A percentile compares a stretch with the other conserved stretches of the same genome.
These are phyloP conservation scores for Bombus sibiricus DNA, from an alignment of 1,140 invertebrate species.

Conservation along the genomic window DNA sequence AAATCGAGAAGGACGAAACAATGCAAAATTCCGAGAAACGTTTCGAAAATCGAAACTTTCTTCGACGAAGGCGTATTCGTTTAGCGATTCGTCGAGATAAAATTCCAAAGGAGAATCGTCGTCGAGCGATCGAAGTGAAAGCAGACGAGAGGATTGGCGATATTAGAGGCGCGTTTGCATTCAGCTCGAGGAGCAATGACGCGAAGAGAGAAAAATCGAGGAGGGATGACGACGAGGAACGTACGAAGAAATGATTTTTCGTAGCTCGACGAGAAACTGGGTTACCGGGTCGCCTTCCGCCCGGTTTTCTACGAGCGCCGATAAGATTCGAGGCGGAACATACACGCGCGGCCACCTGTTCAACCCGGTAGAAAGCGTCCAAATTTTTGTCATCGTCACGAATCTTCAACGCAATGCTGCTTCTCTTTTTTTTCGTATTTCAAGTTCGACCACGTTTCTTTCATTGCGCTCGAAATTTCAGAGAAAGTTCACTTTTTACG, in stretches of 20 bases:
- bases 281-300: constrained; percentile 67
- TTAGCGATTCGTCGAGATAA: constrained; percentile 8
- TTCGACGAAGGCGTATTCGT: background rate
- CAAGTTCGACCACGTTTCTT: too few species aligned
- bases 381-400: constrained; percentile 68
- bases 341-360: constrained; percentile 68
- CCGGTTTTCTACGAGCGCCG: constrained; percentile 72
- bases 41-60: constrained; percentile 41
- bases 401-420: background rate
- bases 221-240: constrained; percentile 2
- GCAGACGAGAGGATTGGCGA: constrained; percentile 42
- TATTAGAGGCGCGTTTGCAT: constrained; percentile 41
- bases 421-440: background rate
- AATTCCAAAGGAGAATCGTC: background rate
- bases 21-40: background rate
- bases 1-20: too few species aligned
- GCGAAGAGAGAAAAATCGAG: constrained; percentile 46
- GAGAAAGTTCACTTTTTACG: background rate
- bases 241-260: constrained; percentile 60
- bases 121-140: constrained; percentile 44
- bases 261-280: constrained; percentile 57
- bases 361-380: constrained; percentile 76
- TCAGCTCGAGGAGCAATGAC: constrained; percentile 14
- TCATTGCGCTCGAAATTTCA: background rate
- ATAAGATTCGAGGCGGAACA: constrained; percentile 73